These are phyloP conservation scores for Campylorhamphus procurvoides DNA, from an alignment of 2,113 vertebrate species.

Conservation along the genomic window DNA sequence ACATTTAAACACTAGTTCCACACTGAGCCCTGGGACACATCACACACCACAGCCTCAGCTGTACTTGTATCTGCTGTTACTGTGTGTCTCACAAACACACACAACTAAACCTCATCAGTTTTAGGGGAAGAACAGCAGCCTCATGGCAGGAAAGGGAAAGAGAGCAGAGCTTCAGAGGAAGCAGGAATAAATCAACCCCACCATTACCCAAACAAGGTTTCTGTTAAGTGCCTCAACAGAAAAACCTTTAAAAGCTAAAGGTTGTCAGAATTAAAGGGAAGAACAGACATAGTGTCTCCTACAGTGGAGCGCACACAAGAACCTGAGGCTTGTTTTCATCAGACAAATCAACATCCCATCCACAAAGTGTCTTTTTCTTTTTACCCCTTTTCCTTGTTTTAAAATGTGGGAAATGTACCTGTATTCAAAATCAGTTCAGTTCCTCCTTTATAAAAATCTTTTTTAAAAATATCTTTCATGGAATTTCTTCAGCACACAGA, in stretches of 20 bases:
- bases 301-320: accelerated
- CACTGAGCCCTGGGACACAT: not conserved
- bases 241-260: not conserved
- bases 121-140: not conserved
- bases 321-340: not conserved
- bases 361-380: not conserved
- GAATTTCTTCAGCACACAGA: not conserved
- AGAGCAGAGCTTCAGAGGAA: not conserved
- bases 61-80: accelerated
- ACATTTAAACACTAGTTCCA: not conserved
- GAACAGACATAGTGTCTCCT: not conserved
- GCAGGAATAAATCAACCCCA: not conserved
- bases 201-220: not conserved
- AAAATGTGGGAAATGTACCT: not conserved
- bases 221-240: not conserved
- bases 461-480: not conserved
- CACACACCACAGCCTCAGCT: not conserved
- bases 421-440: not conserved
- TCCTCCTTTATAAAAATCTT: not conserved
- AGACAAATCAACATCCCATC: not conserved
- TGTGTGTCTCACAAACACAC: accelerated
- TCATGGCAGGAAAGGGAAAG: not conserved
- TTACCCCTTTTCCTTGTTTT: accelerated
- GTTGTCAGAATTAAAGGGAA: not conserved
- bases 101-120: accelerated